Evolutionary conservation across 2,797 vertebrate species (phyloP), one percentile per base, ranked within the genome.

Genomic region (Eulemur mongoz): DNA sequence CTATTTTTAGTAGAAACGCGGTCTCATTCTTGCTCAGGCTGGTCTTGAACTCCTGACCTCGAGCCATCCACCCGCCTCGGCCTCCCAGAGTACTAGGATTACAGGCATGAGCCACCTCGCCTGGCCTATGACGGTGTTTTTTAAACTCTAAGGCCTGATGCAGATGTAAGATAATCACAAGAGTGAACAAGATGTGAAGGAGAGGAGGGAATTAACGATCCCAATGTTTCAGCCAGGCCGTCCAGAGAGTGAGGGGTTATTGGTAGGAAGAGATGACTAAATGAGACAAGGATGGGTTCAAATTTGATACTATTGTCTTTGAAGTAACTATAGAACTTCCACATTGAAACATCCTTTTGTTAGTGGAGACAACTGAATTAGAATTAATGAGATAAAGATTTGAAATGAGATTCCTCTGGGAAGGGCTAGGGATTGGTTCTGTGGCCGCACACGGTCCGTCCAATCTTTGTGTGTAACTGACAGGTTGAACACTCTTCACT

Each of bases 361-460:
- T 75, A 59, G 61, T 67, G 25, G 14, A 15, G 6, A 75, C 20
- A 75, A 67, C 17, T 50, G 40, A 82, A 59, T 76, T 59, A 67
- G 67, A 69, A 92, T 48, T 65, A 79, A 79, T 10, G 40, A 57
- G 61, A 54, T 18, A 52, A 48, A 75, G 35, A 83, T 89, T 75
- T 70, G 43, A 76, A 82, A 59, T 92, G 40, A 38, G n/a, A 70
- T 76, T 83, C 45, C 25, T 52, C n/a, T 43, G 11, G 57, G 48
- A 81, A 57, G 30, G 9, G 17, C 4, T 80, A 25, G 59, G 35
- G n/a, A 22, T 43, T 40, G 13, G 5, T 45, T 80, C 59, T 59
- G 73, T 67, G 57, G 32, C 45, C 30, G 27, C n/a, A 35, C 35
- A 45, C 9, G 50, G 23, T 27, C 30, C 6, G 50, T 86, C 17